phyloP scores from a whole-genome alignment of 2,888 invertebrate species.

The Temnothorax ravouxi region DNA sequence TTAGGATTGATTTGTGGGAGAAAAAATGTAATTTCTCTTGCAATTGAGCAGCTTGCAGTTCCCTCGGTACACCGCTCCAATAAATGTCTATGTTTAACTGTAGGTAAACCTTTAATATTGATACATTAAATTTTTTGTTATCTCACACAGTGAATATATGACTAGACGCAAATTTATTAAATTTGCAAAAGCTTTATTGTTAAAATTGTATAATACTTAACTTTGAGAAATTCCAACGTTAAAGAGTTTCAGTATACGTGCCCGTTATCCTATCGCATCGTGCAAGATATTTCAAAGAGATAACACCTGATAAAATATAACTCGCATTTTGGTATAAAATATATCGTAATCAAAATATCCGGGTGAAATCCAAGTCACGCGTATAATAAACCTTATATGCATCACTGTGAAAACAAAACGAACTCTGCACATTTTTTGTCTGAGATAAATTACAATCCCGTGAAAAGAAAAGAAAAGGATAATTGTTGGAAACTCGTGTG shows the following conservation, averaged over 20 bases:
- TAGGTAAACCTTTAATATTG: neutral
- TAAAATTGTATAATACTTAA: neutral
- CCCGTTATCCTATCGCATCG: neutral
- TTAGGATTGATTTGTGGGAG: conserved; percentile 32
- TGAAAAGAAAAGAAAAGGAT: conserved; percentile 24
- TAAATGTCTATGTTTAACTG: neutral
- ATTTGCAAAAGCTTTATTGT: neutral
- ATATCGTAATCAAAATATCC: conserved; percentile 33
- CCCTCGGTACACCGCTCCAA: neutral
- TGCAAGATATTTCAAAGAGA: neutral
- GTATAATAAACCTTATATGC: conserved; percentile 35
- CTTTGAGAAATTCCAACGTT: neutral
- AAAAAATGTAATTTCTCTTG: conserved; percentile 5
- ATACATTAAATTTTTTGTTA: neutral
- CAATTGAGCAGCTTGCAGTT: neutral
- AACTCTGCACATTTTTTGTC: conserved; percentile 1
- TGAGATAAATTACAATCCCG: conserved; percentile 45
- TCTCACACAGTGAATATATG: neutral
- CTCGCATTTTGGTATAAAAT: neutral
- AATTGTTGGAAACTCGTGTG: conserved; percentile 31
- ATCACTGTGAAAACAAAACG: neutral
- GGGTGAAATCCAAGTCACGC: conserved; percentile 14
- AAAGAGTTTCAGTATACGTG: neutral
- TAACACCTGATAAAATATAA: neutral
- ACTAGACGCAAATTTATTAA: too few relatives aligned